Evolutionary conservation across 1,140 invertebrate genomes (phyloP).

Genomic region (Euwallacea similis): DNA sequence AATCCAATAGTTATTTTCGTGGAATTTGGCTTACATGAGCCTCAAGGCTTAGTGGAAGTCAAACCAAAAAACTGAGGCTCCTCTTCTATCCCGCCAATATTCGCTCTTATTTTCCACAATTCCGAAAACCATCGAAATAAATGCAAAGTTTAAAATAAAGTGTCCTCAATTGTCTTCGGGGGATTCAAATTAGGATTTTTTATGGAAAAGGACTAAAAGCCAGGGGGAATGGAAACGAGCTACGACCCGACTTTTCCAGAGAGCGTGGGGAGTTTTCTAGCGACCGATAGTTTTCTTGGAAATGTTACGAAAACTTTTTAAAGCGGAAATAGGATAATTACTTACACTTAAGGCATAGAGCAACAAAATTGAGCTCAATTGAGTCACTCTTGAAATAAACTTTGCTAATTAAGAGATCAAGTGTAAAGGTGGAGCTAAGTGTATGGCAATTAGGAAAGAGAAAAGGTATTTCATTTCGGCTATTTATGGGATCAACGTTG

Average conservation of each 20-base stretch:
- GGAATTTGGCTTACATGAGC: too few relatives aligned
- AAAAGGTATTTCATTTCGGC: constrained; percentile 18
- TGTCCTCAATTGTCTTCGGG: constrained; percentile 27
- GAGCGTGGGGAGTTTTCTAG: constrained; percentile 5
- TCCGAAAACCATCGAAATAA: constrained; percentile 18
- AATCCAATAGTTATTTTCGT: too few relatives aligned
- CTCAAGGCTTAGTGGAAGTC: too few relatives aligned
- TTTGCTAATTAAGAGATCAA: too few relatives aligned
- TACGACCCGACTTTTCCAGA: constrained; percentile 4
- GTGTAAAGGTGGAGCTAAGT: too few relatives aligned
- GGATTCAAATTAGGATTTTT: constrained; percentile 28
- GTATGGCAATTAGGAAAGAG: not conserved
- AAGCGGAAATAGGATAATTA: not conserved
- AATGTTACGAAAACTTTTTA: too few relatives aligned
- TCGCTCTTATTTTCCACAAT: not conserved
- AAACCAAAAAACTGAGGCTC: not conserved
- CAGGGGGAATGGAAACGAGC: constrained; percentile 15
- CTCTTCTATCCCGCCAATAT: not conserved
- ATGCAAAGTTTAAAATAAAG: constrained; percentile 26
- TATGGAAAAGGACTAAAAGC: constrained; percentile 16
- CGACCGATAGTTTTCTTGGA: not conserved
- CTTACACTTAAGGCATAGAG: constrained; percentile 1
- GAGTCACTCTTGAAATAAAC: not conserved
- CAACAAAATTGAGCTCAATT: constrained; percentile 2
- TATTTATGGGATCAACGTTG: constrained; percentile 41